Evolutionary conservation across 2,888 invertebrate species (phyloP).

Genomic region (Tupiocoris notatus): DNA sequence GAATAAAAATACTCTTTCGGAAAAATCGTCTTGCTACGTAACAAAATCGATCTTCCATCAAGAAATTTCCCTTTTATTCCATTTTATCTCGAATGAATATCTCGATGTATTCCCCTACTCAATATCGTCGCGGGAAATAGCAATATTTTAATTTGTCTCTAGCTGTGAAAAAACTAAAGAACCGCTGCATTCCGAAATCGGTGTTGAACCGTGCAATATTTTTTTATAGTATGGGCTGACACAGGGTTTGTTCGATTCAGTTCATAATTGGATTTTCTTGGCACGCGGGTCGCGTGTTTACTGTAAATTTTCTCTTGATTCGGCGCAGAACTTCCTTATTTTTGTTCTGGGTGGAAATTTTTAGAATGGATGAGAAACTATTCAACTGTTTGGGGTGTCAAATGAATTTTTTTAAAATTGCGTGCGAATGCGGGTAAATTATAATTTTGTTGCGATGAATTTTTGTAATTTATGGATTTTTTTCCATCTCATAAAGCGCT

Average conservation of each 20-base stretch:
- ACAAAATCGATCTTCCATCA: constrained; percentile 29
- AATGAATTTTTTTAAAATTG: too few relatives aligned
- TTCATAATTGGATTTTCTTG: too few relatives aligned
- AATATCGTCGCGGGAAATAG: neutral
- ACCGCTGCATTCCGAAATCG: neutral
- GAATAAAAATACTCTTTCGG: neutral
- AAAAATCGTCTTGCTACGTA: neutral
- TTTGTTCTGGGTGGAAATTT: too few relatives aligned
- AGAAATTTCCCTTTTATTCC: neutral
- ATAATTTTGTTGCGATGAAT: too few relatives aligned
- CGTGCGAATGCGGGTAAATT: too few relatives aligned
- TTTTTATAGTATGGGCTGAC: neutral
- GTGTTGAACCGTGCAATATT: neutral
- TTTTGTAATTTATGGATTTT: too few relatives aligned
- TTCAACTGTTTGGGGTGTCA: too few relatives aligned
- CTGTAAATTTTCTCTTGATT: too few relatives aligned
- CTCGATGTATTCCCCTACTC: neutral
- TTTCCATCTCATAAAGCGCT: too few relatives aligned
- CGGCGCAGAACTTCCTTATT: too few relatives aligned
- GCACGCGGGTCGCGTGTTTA: too few relatives aligned
- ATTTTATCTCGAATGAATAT: neutral
- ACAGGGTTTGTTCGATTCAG: neutral
- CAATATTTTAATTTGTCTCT: neutral
- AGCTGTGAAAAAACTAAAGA: neutral
- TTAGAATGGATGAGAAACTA: too few relatives aligned